Evolutionary conservation across 2,888 invertebrate species (phyloP).

Genomic region (Amblyteles armatorius): DNA sequence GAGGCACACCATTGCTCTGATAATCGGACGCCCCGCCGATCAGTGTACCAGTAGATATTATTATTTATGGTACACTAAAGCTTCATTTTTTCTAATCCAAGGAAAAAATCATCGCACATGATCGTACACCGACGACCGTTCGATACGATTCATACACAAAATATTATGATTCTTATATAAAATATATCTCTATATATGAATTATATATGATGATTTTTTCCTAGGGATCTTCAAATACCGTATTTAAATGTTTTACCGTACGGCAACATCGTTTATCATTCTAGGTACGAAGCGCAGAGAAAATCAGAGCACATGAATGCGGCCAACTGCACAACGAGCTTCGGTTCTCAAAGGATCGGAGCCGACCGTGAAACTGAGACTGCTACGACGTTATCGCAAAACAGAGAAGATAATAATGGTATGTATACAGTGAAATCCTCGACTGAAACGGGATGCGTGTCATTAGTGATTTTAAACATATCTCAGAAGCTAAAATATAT

Average conservation of each 20-base stretch:
- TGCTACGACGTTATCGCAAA: background rate
- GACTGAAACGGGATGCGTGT: no score
- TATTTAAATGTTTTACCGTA: background rate
- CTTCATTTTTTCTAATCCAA: slow-evolving; percentile 65
- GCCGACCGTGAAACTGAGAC: background rate
- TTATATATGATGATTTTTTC: no score
- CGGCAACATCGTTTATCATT: background rate
- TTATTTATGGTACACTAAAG: slow-evolving; percentile 92
- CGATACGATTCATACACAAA: slow-evolving; percentile 84
- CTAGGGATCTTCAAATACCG: no score
- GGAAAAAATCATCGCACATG: no score
- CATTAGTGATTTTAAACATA: no score
- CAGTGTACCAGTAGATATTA: slow-evolving; percentile 99
- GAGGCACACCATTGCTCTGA: slow-evolving; percentile 99
- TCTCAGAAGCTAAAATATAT: no score
- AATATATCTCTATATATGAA: no score
- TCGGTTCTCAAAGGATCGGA: background rate
- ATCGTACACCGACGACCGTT: no score
- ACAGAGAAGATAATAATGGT: background rate
- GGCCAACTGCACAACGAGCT: background rate
- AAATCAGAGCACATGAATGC: background rate
- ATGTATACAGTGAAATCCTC: background rate
- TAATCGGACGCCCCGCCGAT: slow-evolving; percentile 98
- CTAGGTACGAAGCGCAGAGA: background rate
- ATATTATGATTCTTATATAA: background rate